A percentile compares a stretch with the other conserved stretches of the same genome.
Conservation (phyloP, 2,888 invertebrate genomes). For the Apamea sordens region DNA sequence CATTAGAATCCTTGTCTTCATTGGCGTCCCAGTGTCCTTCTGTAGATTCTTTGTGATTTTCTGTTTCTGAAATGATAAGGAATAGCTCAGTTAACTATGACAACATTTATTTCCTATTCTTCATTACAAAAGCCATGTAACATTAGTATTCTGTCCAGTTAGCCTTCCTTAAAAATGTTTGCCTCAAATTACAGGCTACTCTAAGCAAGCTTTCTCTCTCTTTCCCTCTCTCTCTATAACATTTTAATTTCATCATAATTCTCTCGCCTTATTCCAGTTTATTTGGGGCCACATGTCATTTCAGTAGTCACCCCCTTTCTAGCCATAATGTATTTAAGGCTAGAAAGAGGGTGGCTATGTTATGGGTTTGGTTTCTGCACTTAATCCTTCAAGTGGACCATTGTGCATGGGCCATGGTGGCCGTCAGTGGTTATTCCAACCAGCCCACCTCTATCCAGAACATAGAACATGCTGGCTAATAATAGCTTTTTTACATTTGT, state of each 20-base stretch:
- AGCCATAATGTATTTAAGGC: neutral
- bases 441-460: too few species aligned
- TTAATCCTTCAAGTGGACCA: too few species aligned
- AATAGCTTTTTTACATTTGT: neutral
- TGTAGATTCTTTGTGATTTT: conserved; percentile 56
- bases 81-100: neutral
- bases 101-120: neutral
- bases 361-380: too few species aligned
- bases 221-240: too few species aligned
- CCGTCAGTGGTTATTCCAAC: too few species aligned
- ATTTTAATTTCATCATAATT: neutral
- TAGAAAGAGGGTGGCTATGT: neutral
- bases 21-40: conserved; percentile 64
- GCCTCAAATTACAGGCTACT: neutral
- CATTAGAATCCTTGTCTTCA: conserved; percentile 65
- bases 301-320: neutral
- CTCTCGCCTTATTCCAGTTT: neutral
- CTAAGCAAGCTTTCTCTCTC: neutral
- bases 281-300: neutral
- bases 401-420: too few species aligned
- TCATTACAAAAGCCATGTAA: neutral
- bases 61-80: conserved; percentile 45
- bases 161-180: neutral
- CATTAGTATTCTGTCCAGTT: too few species aligned
- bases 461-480: neutral